A percentile compares a stretch with the other conserved stretches of the same genome.
phyloP scores from a whole-genome alignment of 2,888 invertebrate genomes.

The Margaritifera margaritifera region DNA sequence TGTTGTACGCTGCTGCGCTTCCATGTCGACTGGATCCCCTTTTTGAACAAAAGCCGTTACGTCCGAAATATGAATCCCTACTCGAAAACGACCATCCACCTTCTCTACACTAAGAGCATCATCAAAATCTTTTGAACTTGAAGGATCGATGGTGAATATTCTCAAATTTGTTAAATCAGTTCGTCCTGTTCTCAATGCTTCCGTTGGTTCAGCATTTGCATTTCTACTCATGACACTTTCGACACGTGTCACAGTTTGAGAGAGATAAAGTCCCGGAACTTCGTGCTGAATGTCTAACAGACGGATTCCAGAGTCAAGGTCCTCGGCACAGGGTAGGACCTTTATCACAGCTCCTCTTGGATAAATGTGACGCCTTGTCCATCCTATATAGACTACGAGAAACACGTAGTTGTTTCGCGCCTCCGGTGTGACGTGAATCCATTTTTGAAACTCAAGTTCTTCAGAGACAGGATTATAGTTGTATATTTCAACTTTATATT shows the following conservation, averaged over 20 bases:
- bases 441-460: conserved; percentile 4
- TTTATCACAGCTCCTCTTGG: conserved; percentile 25
- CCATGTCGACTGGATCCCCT: conserved; percentile 33
- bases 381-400: conserved; percentile 21
- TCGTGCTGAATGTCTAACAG: conserved; percentile 25
- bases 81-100: conserved; percentile 13
- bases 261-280: conserved; percentile 22
- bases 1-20: conserved; percentile 33
- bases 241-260: conserved; percentile 8
- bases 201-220: background rate
- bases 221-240: background rate
- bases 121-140: conserved; percentile 35
- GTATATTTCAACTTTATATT: conserved; percentile 13
- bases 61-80: conserved; percentile 46
- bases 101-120: conserved; percentile 38
- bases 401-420: conserved; percentile 14
- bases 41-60: conserved; percentile 31
- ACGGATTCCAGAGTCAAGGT: conserved; percentile 11
- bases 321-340: conserved; percentile 6
- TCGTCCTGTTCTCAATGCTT: conserved; percentile 3
- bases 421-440: conserved; percentile 10
- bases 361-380: conserved; percentile 18
- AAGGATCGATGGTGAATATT: conserved; percentile 44
- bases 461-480: conserved; percentile 10
- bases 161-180: conserved; percentile 20